Percentiles rank a stretch among this genome's conserved stretches.
Conservation (phyloP, 2,797 vertebrate genomes). For the Ispidina lecontei region DNA sequence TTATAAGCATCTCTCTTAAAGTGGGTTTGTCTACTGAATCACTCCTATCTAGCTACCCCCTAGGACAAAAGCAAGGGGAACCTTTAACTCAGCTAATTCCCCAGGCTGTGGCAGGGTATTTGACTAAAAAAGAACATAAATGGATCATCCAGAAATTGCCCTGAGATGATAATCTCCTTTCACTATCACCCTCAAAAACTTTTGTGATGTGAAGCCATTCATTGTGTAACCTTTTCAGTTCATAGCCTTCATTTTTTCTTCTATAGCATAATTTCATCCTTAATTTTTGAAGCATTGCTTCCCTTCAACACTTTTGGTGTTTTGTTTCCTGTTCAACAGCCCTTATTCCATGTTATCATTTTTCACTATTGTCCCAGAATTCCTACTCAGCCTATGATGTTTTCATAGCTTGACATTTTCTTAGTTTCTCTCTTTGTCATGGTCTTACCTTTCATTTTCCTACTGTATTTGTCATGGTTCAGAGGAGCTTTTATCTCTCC, state of each 20-base stretch:
- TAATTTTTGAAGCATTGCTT: background rate
- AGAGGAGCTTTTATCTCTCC: background rate
- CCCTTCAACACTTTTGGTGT: background rate
- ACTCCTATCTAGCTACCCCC: background rate
- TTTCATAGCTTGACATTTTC: background rate
- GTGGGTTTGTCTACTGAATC: background rate
- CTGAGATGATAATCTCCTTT: background rate
- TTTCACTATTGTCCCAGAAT: background rate
- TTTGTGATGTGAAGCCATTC: background rate
- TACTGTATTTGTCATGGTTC: background rate
- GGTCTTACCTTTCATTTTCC: background rate
- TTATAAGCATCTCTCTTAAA: slow-evolving; percentile 7
- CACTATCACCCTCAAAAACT: background rate
- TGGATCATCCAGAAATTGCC: background rate
- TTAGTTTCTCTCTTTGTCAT: background rate
- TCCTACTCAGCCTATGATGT: background rate
- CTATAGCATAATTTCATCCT: background rate
- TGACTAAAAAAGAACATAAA: background rate
- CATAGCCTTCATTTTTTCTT: background rate
- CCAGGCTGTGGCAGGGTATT: background rate
- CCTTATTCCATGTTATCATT: background rate
- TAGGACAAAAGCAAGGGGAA: background rate
- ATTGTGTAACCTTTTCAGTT: background rate
- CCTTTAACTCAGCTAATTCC: background rate
- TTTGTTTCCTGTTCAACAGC: background rate